phyloP scores from a whole-genome alignment of 2,888 invertebrate species.

The Monoplex corrugatus region DNA sequence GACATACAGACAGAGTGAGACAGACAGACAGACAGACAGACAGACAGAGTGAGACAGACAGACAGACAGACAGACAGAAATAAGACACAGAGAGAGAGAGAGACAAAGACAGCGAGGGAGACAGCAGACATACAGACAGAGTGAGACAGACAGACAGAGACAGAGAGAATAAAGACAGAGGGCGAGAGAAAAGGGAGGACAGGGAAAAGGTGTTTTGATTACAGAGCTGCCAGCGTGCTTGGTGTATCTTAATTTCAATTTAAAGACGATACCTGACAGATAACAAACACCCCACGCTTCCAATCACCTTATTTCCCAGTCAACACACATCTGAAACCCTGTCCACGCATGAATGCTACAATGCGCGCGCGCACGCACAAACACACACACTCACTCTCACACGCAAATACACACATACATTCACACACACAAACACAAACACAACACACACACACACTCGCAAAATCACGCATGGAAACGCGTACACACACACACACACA shows the following conservation, averaged over 20 bases:
- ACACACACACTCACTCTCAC: too few relatives aligned
- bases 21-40: conserved; percentile 19
- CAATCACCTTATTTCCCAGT: not conserved
- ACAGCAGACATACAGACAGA: not conserved
- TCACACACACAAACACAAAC: too few relatives aligned
- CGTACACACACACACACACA: too few relatives aligned
- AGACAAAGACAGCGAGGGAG: not conserved
- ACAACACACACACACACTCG: too few relatives aligned
- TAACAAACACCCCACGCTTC: too few relatives aligned
- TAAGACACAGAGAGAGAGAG: not conserved
- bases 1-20: not conserved
- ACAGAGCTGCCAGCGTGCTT: too few relatives aligned
- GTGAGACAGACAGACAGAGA: not conserved
- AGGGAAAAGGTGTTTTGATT: too few relatives aligned
- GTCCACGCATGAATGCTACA: not conserved
- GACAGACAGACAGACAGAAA: not conserved
- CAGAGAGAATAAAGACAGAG: not conserved
- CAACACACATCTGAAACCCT: not conserved
- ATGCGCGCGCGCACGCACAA: too few relatives aligned
- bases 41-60: conserved; percentile 20
- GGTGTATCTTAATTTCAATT: not conserved
- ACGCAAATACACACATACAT: too few relatives aligned
- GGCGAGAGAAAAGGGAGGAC: too few relatives aligned
- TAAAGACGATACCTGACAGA: not conserved
- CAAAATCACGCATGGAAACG: too few relatives aligned